Evolutionary conservation across 1,140 invertebrate genomes (phyloP).

Genomic region (Drosophila nasuta): DNA sequence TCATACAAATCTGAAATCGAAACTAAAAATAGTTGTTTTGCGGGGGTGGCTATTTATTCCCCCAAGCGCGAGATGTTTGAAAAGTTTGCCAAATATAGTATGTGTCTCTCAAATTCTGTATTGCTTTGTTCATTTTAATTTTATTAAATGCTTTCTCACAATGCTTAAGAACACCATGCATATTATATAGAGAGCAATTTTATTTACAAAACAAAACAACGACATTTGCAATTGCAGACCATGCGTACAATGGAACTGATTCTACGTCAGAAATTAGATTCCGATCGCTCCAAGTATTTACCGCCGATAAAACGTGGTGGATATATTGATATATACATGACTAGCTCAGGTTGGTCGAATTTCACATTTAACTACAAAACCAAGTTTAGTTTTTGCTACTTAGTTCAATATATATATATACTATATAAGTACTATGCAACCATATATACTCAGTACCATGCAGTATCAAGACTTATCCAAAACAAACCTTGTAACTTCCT

Average conservation of each 20-base stretch:
- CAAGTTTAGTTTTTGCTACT: conserved; percentile 66
- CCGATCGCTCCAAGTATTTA: conserved; percentile 91
- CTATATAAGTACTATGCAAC: conserved; percentile 24
- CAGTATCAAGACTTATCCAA: conserved; percentile 29
- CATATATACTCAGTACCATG: conserved; percentile 38
- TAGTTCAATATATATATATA: conserved; percentile 48
- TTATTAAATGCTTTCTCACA: conserved; percentile 13
- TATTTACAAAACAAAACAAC: conserved; percentile 25
- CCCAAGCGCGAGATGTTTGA: conserved; percentile 39
- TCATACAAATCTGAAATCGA: conserved; percentile 64
- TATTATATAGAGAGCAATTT: conserved; percentile 16
- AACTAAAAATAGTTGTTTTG: conserved; percentile 72
- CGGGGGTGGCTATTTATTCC: conserved; percentile 47
- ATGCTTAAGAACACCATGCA: conserved; percentile 11
- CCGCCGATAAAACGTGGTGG: conserved; percentile 93
- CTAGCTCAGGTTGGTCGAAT: conserved; percentile 90
- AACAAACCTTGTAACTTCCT: conserved; percentile 23
- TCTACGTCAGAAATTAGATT: conserved; percentile 89
- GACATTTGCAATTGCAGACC: conserved; percentile 86
- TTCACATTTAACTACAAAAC: conserved; percentile 27
- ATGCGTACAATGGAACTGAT: conserved; percentile 90
- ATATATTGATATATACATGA: conserved; percentile 93
- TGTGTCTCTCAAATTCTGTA: conserved; percentile 9
- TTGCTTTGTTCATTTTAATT: conserved; percentile 10
- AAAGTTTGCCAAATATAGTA: conserved; percentile 46